phyloP scores from a whole-genome alignment of 1,140 invertebrate genomes.

The Drosophila chauvacae region DNA sequence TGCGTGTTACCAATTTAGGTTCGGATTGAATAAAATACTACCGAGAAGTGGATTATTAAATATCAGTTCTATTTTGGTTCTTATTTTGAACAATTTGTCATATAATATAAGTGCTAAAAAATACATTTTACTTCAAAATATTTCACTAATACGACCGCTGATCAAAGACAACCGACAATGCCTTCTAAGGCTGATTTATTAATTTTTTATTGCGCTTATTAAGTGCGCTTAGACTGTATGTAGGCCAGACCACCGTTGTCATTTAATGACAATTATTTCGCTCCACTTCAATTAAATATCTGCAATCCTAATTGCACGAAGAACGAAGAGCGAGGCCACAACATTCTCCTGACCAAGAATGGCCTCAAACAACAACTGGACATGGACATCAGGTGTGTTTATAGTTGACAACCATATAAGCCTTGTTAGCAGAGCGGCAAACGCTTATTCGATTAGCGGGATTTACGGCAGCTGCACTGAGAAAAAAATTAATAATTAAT shows the following conservation, averaged over 20 bases:
- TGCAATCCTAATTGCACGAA: constrained; percentile 32
- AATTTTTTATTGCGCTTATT: constrained; percentile 17
- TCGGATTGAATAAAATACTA: no score
- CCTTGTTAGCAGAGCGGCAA: constrained; percentile 39
- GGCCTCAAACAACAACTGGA: constrained; percentile 26
- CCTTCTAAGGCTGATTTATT: constrained; percentile 1
- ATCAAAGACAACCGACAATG: neutral
- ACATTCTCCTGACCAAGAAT: constrained; percentile 36
- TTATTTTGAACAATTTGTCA: neutral
- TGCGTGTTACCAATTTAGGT: neutral
- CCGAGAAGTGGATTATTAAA: neutral
- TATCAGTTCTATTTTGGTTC: neutral
- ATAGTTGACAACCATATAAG: constrained; percentile 36
- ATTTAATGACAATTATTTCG: constrained; percentile 15
- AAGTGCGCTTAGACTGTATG: neutral
- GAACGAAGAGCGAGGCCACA: constrained; percentile 24
- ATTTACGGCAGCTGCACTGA: constrained; percentile 28
- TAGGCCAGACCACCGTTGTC: constrained; percentile 2
- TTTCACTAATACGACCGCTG: constrained; percentile 1
- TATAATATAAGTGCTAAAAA: neutral
- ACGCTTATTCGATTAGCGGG: constrained; percentile 70
- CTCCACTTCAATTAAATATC: constrained; percentile 24
- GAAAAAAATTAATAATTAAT: neutral
- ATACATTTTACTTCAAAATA: neutral
- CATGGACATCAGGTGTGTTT: constrained; percentile 23